Base-by-base conservation (phyloP, 2,113 vertebrate genomes). In the Chloropsis hardwickii region DNA sequence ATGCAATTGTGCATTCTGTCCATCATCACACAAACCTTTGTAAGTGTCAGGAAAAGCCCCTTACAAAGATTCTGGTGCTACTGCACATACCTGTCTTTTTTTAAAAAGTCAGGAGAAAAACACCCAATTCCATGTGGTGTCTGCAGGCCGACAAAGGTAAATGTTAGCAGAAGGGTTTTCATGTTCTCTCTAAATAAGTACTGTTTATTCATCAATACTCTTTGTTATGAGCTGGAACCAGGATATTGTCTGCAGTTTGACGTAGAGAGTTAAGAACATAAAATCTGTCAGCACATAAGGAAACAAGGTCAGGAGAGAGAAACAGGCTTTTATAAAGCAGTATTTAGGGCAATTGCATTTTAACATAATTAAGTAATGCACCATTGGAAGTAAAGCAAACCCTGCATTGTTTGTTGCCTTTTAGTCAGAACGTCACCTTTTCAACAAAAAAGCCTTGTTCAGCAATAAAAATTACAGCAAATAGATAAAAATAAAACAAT, bases 341-440 rank as follows among this genome's bases (percentile, higher is more conserved):
- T 73, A 94, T 95, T 80, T 82, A 94, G 76, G 82, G 56, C 76
- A 96, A 51, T 17, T 67, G 72, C 39, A 56, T 94, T 91, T 97
- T 91, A 95, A 81, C 8, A 17, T 71, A 45, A 96, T 95, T 74
- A 79, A 92, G 61, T 53, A 23, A 47, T 48, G 33, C 5, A 7
- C 21, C 15, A 45, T 1, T 80, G 35, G 33, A 92, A 92, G 67
- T 51, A 86, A 42, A 88, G 51, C 72, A 62, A 88, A 54, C 24
- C 23, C 39, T 94, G 24, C n/a, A 48, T 24, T 74, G 42, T 82
- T 92, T 74, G 40, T n/a, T n/a, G n/a, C 22, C 53, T 89, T 93
- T 82, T 33, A 86, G 65, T 70, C 31, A 83, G 71, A 90, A 58
- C 3, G 1, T 33, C 54, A 69, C 23, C 18, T 88, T 73, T 66